Evolutionary conservation across 2,888 invertebrate genomes (phyloP).

Genomic region (Drepana falcataria): DNA sequence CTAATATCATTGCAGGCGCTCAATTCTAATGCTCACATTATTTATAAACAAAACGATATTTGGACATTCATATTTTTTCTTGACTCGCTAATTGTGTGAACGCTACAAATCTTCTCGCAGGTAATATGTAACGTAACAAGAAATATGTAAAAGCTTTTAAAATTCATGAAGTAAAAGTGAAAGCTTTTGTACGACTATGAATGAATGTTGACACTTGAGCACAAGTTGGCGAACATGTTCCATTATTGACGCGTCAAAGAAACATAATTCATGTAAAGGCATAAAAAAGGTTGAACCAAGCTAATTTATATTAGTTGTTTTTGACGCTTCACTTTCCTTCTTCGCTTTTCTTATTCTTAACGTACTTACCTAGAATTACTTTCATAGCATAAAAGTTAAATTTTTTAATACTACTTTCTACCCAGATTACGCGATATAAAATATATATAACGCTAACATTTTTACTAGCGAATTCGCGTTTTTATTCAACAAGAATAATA

Average conservation of each 20-base stretch:
- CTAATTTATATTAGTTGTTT: neutral
- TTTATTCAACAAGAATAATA: too few relatives aligned
- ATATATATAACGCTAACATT: too few relatives aligned
- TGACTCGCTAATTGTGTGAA: neutral
- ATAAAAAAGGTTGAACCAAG: neutral
- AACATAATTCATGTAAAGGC: neutral
- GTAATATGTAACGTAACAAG: neutral
- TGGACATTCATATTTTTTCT: neutral
- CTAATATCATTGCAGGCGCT: constrained; percentile 29
- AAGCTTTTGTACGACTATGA: constrained; percentile 2
- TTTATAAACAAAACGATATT: constrained; percentile 2
- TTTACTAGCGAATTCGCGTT: too few relatives aligned
- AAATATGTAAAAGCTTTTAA: constrained; percentile 1
- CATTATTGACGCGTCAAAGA: neutral
- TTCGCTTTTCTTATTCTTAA: neutral
- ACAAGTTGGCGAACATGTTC: constrained; percentile 1
- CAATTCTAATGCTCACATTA: constrained; percentile 19
- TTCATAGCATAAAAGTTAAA: too few relatives aligned
- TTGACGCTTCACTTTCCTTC: neutral
- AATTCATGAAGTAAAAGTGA: constrained; percentile 4
- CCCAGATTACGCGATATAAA: too few relatives aligned
- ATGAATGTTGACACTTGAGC: constrained; percentile 1
- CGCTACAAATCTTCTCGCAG: neutral
- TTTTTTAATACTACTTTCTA: too few relatives aligned
- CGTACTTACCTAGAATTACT: too few relatives aligned